Conservation (phyloP, 2,888 invertebrate genomes). For the Leucania comma region DNA sequence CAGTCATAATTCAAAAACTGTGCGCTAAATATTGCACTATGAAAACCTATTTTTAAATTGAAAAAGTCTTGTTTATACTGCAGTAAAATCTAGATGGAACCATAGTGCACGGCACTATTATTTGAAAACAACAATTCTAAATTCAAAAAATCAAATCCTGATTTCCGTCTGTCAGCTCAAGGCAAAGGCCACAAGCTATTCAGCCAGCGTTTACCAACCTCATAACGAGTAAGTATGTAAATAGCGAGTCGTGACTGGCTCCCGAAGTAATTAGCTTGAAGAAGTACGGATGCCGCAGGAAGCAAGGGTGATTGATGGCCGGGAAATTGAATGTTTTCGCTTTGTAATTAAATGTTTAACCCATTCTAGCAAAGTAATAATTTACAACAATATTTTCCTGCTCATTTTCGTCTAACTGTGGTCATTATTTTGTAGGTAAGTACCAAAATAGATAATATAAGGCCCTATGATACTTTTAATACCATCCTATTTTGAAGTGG, state of each 20-base stretch:
- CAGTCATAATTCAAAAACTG: no score
- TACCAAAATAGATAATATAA: no score
- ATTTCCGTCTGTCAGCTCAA: slow-evolving; percentile 35
- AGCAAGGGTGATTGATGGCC: slow-evolving; percentile 56
- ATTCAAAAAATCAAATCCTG: slow-evolving; percentile 4
- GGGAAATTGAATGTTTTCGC: slow-evolving; percentile 62
- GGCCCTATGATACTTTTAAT: no score
- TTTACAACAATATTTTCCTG: neutral
- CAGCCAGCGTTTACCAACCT: slow-evolving; percentile 31
- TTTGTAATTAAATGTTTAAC: slow-evolving; percentile 52
- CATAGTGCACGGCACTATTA: no score
- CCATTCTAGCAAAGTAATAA: neutral
- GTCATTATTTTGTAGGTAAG: no score
- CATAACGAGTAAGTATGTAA: slow-evolving; percentile 69
- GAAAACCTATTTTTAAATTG: neutral
- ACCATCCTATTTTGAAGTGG: no score
- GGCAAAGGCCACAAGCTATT: slow-evolving; percentile 47
- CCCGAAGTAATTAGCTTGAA: slow-evolving; percentile 64
- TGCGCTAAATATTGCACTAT: no score
- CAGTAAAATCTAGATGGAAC: neutral
- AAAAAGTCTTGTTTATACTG: neutral
- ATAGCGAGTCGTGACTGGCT: slow-evolving; percentile 64
- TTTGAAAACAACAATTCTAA: slow-evolving; percentile 12
- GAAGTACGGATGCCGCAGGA: slow-evolving; percentile 57
- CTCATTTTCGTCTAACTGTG: neutral